Evolutionary conservation across 2,113 vertebrate species (phyloP), one percentile per base, ranked within the genome.

Genomic region (Ranitomeya variabilis): DNA sequence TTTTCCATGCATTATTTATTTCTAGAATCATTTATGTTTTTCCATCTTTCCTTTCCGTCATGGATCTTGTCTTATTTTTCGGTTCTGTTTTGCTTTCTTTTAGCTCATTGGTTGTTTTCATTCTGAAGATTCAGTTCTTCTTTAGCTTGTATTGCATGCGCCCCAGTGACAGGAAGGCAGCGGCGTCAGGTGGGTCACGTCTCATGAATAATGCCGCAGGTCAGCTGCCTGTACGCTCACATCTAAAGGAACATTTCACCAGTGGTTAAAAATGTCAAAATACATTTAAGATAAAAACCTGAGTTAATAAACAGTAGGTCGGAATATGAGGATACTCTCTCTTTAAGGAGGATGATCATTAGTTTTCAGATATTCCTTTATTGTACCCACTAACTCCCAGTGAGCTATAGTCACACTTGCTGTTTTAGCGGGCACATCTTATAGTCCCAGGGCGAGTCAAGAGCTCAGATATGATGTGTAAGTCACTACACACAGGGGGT

Each of bases 91-190:
- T 91, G 92, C 94, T 96, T 96, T 92, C 93, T 96, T 97, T 96
- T 96, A 97, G 97, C 95, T 92, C 94, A 94, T 96, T 96, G 95
- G 94, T 90, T 93, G 94, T 95, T 95, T 96, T 87, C 78, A 91
- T 95, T 92, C 92, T 91, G 94, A 87, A 95, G 95, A 94, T 93
- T 94, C 82, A 91, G 91, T 82, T 83, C 64, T 81, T 84, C 51
- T 26, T 84, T 92, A 94, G 93, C 92, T 91, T 87, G 92, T 91
- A 77, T 92, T 92, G 93, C 94, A 94, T 94, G 82, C 45, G 26
- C 23, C 18, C 81, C 62, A 93, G 93, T 94, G 93, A 91, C 93
- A 94, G 93, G 93, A 91, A 91, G 91, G 91, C 93, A 93, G 93
- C 89, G 91, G 90, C 89, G 92, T 91, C 94, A 95, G 95, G 95